phyloP scores from a whole-genome alignment of 2,888 invertebrate species.

The Zelleria hepariella region DNA sequence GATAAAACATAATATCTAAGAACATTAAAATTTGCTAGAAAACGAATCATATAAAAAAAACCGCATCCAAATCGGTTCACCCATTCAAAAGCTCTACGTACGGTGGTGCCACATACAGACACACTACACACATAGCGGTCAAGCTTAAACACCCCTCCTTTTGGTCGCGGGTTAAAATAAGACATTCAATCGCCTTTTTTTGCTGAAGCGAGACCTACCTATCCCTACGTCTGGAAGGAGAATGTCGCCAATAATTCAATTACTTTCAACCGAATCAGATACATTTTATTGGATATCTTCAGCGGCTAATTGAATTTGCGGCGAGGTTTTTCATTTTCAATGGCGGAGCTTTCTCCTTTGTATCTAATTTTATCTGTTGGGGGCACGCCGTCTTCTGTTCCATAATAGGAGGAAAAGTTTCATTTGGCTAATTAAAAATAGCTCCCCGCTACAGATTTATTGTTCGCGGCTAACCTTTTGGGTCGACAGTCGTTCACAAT shows the following conservation, averaged over 20 bases:
- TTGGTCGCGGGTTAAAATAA: too few relatives aligned
- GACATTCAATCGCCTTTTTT: too few relatives aligned
- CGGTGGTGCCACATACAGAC: too few relatives aligned
- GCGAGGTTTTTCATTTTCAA: constrained; percentile 39
- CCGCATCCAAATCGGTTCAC: too few relatives aligned
- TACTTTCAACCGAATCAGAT: constrained; percentile 39
- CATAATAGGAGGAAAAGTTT: constrained; percentile 62
- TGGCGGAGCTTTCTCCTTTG: constrained; percentile 27
- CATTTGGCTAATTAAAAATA: constrained; percentile 68
- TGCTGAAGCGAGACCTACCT: too few relatives aligned
- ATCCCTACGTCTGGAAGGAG: neutral
- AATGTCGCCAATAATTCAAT: constrained; percentile 24
- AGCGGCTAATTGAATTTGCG: constrained; percentile 55
- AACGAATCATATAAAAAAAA: too few relatives aligned
- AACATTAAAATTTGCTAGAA: too few relatives aligned
- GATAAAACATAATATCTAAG: too few relatives aligned
- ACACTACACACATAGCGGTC: too few relatives aligned
- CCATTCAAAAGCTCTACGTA: too few relatives aligned
- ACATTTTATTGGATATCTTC: constrained; percentile 44
- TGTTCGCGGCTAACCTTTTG: constrained; percentile 42
- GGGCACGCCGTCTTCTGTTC: constrained; percentile 29
- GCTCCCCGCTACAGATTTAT: constrained; percentile 53
- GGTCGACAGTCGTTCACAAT: constrained; percentile 23
- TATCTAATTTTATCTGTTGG: constrained; percentile 51
- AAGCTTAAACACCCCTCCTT: too few relatives aligned